A percentile compares a stretch with the other conserved stretches of the same genome.
Evolutionary conservation across 2,888 invertebrate species (phyloP).

Genomic region (Drosophila borealis): DNA sequence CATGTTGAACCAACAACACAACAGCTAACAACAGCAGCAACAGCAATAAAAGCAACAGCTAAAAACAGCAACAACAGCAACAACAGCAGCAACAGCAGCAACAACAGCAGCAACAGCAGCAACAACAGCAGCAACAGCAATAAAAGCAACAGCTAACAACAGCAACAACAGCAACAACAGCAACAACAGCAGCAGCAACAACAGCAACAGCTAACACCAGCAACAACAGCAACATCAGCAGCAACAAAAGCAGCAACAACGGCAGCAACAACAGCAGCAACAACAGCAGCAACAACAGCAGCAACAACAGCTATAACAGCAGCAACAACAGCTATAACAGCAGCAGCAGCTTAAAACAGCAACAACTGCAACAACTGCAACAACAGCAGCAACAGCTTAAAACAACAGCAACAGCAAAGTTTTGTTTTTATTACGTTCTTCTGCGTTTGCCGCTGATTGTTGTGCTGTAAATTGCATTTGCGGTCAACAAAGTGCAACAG

Average conservation of each 20-base stretch:
- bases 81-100: conserved; percentile 1
- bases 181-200: background rate
- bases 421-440: conserved; percentile 66
- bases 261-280: conserved; percentile 14
- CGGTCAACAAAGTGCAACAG: conserved; percentile 62
- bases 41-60: no score
- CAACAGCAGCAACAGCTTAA: conserved; percentile 11
- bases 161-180: no score
- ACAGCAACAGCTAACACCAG: conserved; percentile 10
- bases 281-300: conserved; percentile 9
- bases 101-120: conserved; percentile 1
- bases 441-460: conserved; percentile 72
- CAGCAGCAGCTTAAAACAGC: background rate
- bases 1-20: conserved; percentile 32
- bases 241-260: conserved; percentile 11
- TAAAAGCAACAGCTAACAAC: no score
- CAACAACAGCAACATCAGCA: background rate
- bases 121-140: conserved; percentile 11
- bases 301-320: background rate
- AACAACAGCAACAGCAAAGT: conserved; percentile 8
- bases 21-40: background rate
- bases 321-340: conserved; percentile 11
- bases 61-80: background rate
- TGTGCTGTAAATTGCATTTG: conserved; percentile 81
- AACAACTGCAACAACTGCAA: conserved; percentile 6